These are phyloP conservation scores for Amniataba percoides DNA, from an alignment of 2,797 vertebrate species.

Conservation along the genomic window DNA sequence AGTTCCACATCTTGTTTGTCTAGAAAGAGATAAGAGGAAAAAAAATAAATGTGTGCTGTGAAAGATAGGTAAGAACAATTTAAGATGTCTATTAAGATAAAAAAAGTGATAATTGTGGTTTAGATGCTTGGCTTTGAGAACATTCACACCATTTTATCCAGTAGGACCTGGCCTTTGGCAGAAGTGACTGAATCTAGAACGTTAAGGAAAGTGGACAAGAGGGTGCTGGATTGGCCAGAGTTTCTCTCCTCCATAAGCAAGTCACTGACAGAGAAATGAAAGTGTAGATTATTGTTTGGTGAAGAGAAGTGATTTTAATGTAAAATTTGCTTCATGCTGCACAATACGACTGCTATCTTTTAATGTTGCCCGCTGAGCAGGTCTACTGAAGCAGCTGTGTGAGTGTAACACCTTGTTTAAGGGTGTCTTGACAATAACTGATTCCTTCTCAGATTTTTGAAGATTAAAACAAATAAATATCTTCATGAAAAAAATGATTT, in stretches of 20 bases:
- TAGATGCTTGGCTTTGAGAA: neutral
- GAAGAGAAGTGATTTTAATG: neutral
- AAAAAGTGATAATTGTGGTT: neutral
- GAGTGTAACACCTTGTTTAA: neutral
- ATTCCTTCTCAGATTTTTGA: neutral
- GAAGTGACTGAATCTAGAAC: conserved; percentile 16
- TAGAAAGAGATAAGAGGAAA: conserved; percentile 32
- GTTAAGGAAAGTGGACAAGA: conserved; percentile 15
- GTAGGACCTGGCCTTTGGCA: neutral
- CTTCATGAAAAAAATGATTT: neutral
- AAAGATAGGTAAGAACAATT: neutral
- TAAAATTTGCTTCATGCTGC: neutral
- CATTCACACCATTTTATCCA: conserved; percentile 44
- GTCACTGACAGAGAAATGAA: conserved; percentile 37
- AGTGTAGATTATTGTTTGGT: neutral
- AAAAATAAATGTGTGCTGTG: neutral
- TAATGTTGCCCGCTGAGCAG: neutral
- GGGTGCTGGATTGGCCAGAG: neutral
- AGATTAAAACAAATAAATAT: neutral
- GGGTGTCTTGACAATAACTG: neutral
- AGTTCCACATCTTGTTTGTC: conserved; percentile 66
- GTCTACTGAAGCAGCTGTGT: neutral
- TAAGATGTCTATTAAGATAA: neutral
- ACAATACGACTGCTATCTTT: neutral
- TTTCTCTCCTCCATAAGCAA: neutral